Evolutionary conservation across 2,113 vertebrate genomes (phyloP).

Genomic region (Camelus bactrianus): DNA sequence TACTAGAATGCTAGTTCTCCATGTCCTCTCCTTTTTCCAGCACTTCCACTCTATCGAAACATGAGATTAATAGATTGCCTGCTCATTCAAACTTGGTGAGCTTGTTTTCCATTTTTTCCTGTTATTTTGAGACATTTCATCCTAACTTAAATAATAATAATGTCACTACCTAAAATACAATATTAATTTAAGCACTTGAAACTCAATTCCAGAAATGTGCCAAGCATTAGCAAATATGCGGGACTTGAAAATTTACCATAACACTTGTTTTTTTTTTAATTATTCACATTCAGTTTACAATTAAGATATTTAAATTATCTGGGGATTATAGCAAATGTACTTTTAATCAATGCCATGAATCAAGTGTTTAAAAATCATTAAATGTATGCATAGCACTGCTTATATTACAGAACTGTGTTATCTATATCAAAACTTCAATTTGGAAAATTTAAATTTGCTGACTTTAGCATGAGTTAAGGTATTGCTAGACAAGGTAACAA

Average conservation of each 20-base stretch:
- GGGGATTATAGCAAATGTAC: background rate
- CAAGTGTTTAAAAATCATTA: background rate
- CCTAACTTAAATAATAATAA: background rate
- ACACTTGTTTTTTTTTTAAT: background rate
- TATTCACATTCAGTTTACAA: background rate
- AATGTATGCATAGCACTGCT: background rate
- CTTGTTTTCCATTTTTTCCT: background rate
- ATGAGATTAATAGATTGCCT: background rate
- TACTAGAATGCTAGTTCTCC: fast-evolving
- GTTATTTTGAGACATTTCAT: background rate
- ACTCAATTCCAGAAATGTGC: background rate
- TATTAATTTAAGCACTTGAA: background rate
- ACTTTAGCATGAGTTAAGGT: background rate
- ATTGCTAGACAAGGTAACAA: background rate
- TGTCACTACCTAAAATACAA: background rate
- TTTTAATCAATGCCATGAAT: background rate
- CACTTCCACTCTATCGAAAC: background rate
- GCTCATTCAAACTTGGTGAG: background rate
- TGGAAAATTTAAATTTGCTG: background rate
- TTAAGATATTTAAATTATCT: background rate
- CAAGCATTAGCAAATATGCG: background rate
- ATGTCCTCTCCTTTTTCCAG: fast-evolving
- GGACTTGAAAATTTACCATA: background rate
- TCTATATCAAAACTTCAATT: background rate
- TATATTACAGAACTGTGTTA: background rate